These are phyloP conservation scores for Gallinago stenura DNA, from an alignment of 2,797 vertebrate genomes.

Conservation along the genomic window DNA sequence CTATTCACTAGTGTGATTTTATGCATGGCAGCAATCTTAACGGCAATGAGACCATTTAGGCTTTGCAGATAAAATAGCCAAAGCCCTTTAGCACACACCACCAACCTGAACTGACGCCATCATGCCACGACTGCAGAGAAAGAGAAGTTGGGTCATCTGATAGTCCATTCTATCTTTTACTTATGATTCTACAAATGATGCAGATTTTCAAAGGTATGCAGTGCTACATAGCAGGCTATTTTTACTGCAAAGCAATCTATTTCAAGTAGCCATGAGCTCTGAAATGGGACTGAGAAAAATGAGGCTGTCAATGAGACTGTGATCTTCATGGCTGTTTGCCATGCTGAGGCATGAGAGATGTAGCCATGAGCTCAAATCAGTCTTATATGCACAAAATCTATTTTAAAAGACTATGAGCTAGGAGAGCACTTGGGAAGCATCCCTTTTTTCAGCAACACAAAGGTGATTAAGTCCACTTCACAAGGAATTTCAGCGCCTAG, in stretches of 20 bases:
- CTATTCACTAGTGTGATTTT: background rate
- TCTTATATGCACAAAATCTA: background rate
- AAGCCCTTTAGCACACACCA: background rate
- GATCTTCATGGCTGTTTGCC: slow-evolving; percentile 32
- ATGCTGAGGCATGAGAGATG: background rate
- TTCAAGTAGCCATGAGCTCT: slow-evolving; percentile 16
- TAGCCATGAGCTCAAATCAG: background rate
- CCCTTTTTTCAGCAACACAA: background rate
- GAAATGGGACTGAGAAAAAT: slow-evolving; percentile 36
- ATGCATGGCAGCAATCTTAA: background rate
- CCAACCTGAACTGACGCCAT: background rate
- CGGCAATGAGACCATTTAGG: background rate
- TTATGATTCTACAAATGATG: background rate
- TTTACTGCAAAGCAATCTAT: background rate
- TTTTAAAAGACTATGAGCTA: background rate
- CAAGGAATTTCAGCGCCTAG: background rate
- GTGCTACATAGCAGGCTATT: background rate
- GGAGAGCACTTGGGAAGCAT: background rate
- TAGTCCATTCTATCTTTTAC: background rate
- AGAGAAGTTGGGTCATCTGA: background rate
- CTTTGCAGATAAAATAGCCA: background rate
- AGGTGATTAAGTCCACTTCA: background rate
- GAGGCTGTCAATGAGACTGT: background rate
- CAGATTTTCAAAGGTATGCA: background rate
- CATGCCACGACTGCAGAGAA: background rate